A percentile compares a stretch with the other conserved stretches of the same genome.
Conservation (phyloP, 1,140 invertebrate species). For the Grapholita molesta region DNA sequence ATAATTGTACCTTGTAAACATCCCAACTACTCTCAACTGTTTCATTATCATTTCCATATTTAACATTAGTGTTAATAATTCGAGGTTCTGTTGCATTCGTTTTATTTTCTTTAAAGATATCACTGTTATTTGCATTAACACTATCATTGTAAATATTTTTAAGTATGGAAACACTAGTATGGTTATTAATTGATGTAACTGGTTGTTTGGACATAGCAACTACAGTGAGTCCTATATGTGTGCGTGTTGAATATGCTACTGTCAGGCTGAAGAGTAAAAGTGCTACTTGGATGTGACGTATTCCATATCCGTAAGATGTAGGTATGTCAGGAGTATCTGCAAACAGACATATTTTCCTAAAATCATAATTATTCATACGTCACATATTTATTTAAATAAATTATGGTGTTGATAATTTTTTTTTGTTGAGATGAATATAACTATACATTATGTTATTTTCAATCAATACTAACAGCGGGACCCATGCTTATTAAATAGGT, state of each 20-base stretch:
- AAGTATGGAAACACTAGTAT: neutral
- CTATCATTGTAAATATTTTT: neutral
- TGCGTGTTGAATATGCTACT: neutral
- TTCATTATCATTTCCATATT: neutral
- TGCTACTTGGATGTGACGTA: neutral
- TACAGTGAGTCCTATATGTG: neutral
- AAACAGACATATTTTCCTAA: neutral
- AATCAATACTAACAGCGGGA: no score
- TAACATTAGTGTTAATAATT: neutral
- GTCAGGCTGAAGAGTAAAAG: neutral
- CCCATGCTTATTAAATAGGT: no score
- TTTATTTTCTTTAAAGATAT: neutral
- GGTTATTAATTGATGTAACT: neutral
- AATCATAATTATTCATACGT: neutral
- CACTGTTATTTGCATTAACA: neutral
- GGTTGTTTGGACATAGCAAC: neutral
- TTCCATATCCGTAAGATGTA: neutral
- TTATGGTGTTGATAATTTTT: no score
- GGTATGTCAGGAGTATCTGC: neutral
- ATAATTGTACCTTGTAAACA: neutral
- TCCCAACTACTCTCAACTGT: neutral
- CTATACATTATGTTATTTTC: no score
- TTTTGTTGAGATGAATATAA: no score
- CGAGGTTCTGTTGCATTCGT: neutral
- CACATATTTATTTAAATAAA: no score